A percentile compares a stretch with the other conserved stretches of the same genome.
Conservation (phyloP, 2,113 vertebrate species). For the Rynchops niger region DNA sequence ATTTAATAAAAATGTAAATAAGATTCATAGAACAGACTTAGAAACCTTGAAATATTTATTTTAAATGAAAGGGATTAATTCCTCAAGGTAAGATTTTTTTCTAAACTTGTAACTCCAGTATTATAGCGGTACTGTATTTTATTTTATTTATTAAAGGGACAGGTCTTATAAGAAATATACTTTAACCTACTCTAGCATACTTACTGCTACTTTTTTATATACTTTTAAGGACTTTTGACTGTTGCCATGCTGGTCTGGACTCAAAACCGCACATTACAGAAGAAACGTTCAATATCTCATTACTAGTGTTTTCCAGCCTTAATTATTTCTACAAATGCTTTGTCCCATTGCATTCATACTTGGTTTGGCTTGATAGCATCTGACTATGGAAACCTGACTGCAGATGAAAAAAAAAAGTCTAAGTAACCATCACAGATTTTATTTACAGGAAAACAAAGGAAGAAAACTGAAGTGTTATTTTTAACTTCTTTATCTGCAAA, state of each 20-base stretch:
- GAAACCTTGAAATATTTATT: slow-evolving; percentile 52
- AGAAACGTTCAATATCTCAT: slow-evolving; percentile 23
- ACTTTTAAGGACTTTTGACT: neutral
- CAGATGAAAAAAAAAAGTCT: neutral
- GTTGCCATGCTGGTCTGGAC: neutral
- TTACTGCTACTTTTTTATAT: neutral
- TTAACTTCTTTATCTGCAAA: neutral
- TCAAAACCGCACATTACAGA: neutral
- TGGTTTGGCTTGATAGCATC: neutral
- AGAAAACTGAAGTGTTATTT: neutral
- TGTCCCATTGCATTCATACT: neutral
- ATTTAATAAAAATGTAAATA: slow-evolving; percentile 64
- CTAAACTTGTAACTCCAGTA: neutral
- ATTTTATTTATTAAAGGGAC: neutral
- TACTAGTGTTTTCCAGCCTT: neutral
- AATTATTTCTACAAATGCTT: neutral
- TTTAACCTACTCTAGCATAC: neutral
- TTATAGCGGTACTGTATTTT: neutral
- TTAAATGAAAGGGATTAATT: neutral
- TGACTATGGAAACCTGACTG: neutral
- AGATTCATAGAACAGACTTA: slow-evolving; percentile 44
- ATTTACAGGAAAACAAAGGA: neutral
- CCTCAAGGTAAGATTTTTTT: neutral
- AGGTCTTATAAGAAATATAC: neutral
- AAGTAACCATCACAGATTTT: neutral